Evolutionary conservation across 2,113 vertebrate genomes (phyloP).

Genomic region (Ammodytes marinus): DNA sequence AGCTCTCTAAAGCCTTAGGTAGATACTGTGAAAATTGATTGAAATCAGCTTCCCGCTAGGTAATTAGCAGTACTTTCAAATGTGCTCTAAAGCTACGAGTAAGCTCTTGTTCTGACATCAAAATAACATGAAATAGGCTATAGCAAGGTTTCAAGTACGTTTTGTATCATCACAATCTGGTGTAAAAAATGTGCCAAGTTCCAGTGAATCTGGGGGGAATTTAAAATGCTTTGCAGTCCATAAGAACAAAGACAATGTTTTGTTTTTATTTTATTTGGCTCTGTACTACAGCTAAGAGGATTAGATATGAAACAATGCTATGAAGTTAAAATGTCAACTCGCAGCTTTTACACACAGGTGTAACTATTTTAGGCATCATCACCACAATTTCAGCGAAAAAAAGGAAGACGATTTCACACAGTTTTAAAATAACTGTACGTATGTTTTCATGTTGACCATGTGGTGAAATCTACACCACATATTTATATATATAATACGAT

Average conservation of each 20-base stretch:
- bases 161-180: slow-evolving; percentile 28
- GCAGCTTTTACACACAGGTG: slow-evolving; percentile 6
- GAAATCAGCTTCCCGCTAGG: slow-evolving; percentile 21
- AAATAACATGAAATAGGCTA: not conserved
- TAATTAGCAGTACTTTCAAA: slow-evolving; percentile 18
- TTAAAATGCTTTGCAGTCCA: not conserved
- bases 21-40: slow-evolving; percentile 33
- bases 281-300: not conserved
- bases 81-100: slow-evolving; percentile 29
- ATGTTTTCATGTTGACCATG: too few relatives aligned
- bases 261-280: slow-evolving; percentile 18
- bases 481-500: too few relatives aligned
- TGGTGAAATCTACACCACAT: too few relatives aligned
- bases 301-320: slow-evolving; percentile 21
- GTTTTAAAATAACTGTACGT: not conserved
- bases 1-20: slow-evolving; percentile 2
- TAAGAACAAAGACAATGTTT: slow-evolving; percentile 2
- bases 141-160: slow-evolving; percentile 17
- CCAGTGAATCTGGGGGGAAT: slow-evolving; percentile 10
- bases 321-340: slow-evolving; percentile 29
- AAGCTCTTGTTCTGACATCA: slow-evolving; percentile 32
- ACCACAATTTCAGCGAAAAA: slow-evolving; percentile 12
- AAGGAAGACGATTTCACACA: slow-evolving; percentile 1
- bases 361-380: not conserved
- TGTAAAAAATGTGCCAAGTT: slow-evolving; percentile 37